Conservation (phyloP, 2,888 invertebrate species). For the Tortrix viridana region DNA sequence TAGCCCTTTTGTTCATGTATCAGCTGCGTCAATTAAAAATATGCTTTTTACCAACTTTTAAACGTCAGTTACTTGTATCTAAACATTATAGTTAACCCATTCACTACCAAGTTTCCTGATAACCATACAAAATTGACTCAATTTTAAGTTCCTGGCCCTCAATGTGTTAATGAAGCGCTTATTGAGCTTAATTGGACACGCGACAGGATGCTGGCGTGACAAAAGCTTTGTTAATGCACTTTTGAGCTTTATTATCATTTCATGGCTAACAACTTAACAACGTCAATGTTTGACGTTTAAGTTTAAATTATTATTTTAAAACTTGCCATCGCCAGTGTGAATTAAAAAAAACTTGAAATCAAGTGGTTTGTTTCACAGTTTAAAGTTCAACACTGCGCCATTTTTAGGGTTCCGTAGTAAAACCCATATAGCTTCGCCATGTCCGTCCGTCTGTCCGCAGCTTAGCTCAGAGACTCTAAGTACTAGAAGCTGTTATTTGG, state of each 20-base stretch:
- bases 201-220: constrained; percentile 64
- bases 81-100: neutral
- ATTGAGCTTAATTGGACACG: constrained; percentile 55
- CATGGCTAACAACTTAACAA: constrained; percentile 23
- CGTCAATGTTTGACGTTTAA: neutral
- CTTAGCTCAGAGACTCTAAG: no score
- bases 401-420: no score
- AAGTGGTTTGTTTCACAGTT: neutral
- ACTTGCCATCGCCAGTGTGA: no score
- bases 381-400: constrained; percentile 16
- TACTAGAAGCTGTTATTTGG: no score
- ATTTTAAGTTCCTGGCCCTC: neutral
- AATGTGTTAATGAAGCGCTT: constrained; percentile 46
- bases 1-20: constrained; percentile 5
- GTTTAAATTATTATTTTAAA: neutral
- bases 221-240: constrained; percentile 50
- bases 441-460: no score
- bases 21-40: constrained; percentile 9
- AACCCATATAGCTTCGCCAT: no score
- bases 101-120: no score
- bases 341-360: neutral
- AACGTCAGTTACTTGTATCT: constrained; percentile 16
- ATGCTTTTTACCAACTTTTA: constrained; percentile 10
- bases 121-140: no score
- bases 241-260: constrained; percentile 44